Evolutionary conservation across 53 echinoderm and acorn worm genomes (phyloP), one percentile per base, ranked within the genome.

Genomic region (Patiria pectinifera): DNA sequence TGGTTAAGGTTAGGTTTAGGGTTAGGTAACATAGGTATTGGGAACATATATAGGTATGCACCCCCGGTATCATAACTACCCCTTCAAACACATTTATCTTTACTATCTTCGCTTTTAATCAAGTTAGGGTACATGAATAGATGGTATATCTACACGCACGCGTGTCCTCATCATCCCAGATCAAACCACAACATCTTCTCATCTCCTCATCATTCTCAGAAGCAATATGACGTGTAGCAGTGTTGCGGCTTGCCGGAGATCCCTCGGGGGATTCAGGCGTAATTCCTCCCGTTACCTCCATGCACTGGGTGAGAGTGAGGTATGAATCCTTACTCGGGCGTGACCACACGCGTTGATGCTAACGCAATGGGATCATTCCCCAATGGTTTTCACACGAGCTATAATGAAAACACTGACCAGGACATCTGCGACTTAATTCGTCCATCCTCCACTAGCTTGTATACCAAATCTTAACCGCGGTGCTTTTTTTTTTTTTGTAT

Each of bases 361-460:
- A 62, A 69, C 90, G 81, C 90, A 45, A 13, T 21, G 3, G 11
- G 62, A 24, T 11, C 45, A 62, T 4, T 48, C 60, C 90, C 90
- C 90, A 81, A 90, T 80, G 90, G 80, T 77, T 81, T 90, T 90
- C 90, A 90, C 90, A 90, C 90, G 82, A 45, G 81, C 6, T 62
- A 69, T 90, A 90, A 90, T 90, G 90, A 90, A 90, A 80, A 90
- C 90, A 81, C 63, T 53, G 66, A 45, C 80, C 69, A 81, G 19
- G 80, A 90, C 90, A 90, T 90, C 90, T 90, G 90, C 90, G 90
- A 80, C 90, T 90, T 81, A 81, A 81, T 69, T 90, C 81, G 19
- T 58, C 77, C 59, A n/a, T 78, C 45, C 74, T 22, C 22, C 74
- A 74, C 3, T 24, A 3, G 74, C n/a, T 23, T 2, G 2, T 4